These are phyloP conservation scores for Phalacrocorax pelagicus DNA, from an alignment of 2,113 vertebrate genomes.

Conservation along the genomic window DNA sequence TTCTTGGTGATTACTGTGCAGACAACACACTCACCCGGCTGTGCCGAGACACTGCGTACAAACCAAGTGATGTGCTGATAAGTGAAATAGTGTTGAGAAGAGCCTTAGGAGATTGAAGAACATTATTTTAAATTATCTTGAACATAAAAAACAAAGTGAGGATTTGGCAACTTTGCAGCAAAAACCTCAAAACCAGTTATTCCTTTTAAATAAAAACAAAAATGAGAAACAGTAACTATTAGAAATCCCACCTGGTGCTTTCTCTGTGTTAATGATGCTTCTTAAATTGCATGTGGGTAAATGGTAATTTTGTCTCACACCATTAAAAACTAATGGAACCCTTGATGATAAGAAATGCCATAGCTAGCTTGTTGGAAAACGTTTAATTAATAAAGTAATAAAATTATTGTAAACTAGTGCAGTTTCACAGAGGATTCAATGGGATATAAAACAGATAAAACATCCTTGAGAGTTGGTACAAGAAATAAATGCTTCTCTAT, in stretches of 20 bases:
- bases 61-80: not conserved
- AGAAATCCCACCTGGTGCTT: constrained; percentile 87
- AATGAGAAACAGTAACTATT: constrained; percentile 85
- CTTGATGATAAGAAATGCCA: constrained; percentile 88
- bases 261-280: constrained; percentile 84
- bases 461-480: constrained; percentile 74
- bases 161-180: constrained; percentile 68
- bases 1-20: constrained; percentile 70
- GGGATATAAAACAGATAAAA: constrained; percentile 84
- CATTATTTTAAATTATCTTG: constrained; percentile 75
- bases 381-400: constrained; percentile 90
- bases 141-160: constrained; percentile 67
- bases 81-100: constrained; percentile 38
- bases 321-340: constrained; percentile 91
- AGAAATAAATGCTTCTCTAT: constrained; percentile 76
- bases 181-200: constrained; percentile 73
- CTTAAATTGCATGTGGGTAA: constrained; percentile 86
- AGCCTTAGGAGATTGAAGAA: constrained; percentile 68
- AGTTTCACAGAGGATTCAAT: constrained; percentile 83
- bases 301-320: constrained; percentile 87
- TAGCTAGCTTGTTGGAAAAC: constrained; percentile 87
- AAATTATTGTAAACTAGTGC: constrained; percentile 89
- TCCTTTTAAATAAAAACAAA: constrained; percentile 86
- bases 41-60: constrained; percentile 27
- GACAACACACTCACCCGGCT: constrained; percentile 61